A percentile compares a stretch with the other conserved stretches of the same genome.
Conservation (phyloP, 2,888 invertebrate species). For the Pimpla rufipes region DNA sequence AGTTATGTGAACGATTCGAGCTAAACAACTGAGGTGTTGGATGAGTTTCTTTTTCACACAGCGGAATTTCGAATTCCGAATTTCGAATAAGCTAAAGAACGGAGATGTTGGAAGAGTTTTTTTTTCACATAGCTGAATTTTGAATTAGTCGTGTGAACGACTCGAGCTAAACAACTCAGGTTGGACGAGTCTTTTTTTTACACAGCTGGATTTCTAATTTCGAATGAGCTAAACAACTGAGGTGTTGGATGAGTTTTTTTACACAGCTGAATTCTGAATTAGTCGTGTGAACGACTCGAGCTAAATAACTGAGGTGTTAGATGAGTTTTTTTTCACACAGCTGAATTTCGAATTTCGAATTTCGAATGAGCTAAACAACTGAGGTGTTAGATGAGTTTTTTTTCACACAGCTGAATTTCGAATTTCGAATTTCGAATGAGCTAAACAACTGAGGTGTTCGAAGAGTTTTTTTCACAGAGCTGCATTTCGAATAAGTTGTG, state of each 20-base stretch:
- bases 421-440: too few relatives aligned
- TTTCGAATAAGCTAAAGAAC: background rate
- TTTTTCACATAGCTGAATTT: background rate
- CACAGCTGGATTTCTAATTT: too few relatives aligned
- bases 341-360: too few relatives aligned
- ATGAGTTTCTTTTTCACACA: background rate
- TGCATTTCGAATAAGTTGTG: too few relatives aligned
- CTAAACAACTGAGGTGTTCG: background rate
- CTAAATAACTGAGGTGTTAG: background rate
- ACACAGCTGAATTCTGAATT: too few relatives aligned
- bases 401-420: constrained; percentile 4
- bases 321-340: background rate
- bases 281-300: background rate
- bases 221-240: background rate
- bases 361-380: background rate
- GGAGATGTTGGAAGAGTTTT: background rate
- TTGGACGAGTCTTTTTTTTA: background rate
- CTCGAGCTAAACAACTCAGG: background rate
- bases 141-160: background rate
- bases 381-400: background rate
- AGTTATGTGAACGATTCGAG: too few relatives aligned
- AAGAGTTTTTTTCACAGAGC: background rate
- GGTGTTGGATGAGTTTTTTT: background rate
- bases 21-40: background rate
- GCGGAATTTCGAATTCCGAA: too few relatives aligned